phyloP scores from a whole-genome alignment of 2,113 vertebrate species.

The Tychaedon coryphoeus region DNA sequence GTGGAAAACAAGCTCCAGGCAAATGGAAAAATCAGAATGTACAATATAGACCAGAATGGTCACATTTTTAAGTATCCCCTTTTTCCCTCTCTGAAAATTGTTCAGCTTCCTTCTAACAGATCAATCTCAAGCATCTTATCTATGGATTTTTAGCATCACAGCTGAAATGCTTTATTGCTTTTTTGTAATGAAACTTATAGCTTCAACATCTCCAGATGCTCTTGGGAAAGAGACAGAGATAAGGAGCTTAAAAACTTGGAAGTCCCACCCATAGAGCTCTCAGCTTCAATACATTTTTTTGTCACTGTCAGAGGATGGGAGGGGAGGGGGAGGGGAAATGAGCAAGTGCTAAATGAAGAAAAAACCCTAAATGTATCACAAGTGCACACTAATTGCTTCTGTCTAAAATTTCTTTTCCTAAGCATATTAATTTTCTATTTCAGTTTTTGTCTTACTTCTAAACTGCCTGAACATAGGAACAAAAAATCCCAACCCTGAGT shows the following conservation, averaged over 20 bases:
- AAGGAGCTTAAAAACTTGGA: neutral
- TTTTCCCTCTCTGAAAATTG: neutral
- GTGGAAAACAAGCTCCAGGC: neutral
- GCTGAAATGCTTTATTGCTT: conserved; percentile 32
- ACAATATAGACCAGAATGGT: neutral
- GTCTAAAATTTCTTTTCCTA: neutral
- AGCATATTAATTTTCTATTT: conserved; percentile 43
- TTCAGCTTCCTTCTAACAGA: neutral
- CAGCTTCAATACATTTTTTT: neutral
- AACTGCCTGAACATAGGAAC: neutral
- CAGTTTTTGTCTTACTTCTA: conserved; percentile 15
- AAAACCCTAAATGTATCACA: neutral
- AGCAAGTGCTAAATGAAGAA: conserved; percentile 15
- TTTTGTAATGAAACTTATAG: conserved; percentile 10
- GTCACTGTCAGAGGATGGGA: neutral
- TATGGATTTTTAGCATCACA: neutral
- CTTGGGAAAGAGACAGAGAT: neutral
- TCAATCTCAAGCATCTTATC: neutral
- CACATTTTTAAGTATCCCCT: neutral
- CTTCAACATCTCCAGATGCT: neutral
- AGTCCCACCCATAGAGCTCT: conserved; percentile 40
- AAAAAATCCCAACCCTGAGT: neutral
- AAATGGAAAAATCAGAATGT: neutral
- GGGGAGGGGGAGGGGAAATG: neutral
- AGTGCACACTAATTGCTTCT: conserved; percentile 37